Evolutionary conservation across 2,888 invertebrate genomes (phyloP), one percentile per base, ranked within the genome.

Genomic region (Leptura quadrifasciata): DNA sequence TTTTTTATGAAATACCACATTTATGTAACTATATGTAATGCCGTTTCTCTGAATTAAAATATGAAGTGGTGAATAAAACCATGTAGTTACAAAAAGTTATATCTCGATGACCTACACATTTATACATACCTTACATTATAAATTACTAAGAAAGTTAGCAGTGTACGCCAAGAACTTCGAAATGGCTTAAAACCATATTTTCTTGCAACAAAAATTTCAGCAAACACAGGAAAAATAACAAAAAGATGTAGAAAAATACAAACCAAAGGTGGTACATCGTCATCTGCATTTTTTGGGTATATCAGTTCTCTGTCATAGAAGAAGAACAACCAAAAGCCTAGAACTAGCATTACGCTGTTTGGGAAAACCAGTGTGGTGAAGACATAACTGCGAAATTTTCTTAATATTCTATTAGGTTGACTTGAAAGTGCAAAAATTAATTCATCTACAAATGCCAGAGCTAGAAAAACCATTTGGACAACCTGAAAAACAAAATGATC

Each of bases 361-460:
- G 54, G 54, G 54, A 54, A 54, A 1, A 54, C 54, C 6, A 54
- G n/a, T n/a, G 54, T 54, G 54, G 54, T 54, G 54, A 54, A 54
- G 5, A 54, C 3, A n/a, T 54, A 54, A n/a, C 54, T 54, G 4
- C 54, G 4, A 4, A 54, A n/a, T 54, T n/a, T 54, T 18, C 54
- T n/a, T 10, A 54, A n/a, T 8, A 54, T 12, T 5, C 0, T 35
- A 35, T 35, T 17, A 4, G 54, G 54, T 54, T 54, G 5, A n/a
- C 8, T 12, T n/a, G 18, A 10, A n/a, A 12, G 12, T 3, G 54
- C 15, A 18, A 54, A 12, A 54, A 54, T n/a, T 4, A 54, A 12
- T n/a, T 54, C 54, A n/a, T 54, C 54, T 8, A n/a, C 4, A 54
- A 54, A 54, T 6, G 54, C 54, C 18, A 54, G n/a, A 54, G 12